Conservation (phyloP, 2,888 invertebrate species). For the Cheiracanthium punctorium region DNA sequence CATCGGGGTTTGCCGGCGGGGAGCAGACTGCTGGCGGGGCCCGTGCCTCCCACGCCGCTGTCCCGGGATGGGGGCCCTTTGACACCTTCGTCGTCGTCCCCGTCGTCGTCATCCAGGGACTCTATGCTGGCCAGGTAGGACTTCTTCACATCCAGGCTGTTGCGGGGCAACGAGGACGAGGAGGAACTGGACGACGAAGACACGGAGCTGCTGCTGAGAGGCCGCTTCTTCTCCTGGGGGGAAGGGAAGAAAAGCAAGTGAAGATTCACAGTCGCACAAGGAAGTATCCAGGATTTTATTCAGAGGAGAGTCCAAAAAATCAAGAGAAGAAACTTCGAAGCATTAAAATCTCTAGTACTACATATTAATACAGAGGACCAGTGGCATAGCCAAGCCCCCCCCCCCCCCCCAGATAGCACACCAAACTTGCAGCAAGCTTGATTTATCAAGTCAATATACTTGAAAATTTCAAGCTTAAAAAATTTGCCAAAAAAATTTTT, state of each 20-base stretch:
- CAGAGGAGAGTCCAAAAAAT: too few relatives aligned
- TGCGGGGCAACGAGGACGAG: conserved; percentile 71
- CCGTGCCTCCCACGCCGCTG: background rate
- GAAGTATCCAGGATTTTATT: too few relatives aligned
- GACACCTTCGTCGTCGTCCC: conserved; percentile 26
- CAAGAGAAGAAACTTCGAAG: too few relatives aligned
- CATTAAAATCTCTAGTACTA: too few relatives aligned
- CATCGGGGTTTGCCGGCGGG: conserved; percentile 25
- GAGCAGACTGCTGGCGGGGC: background rate
- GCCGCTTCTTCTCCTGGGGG: conserved; percentile 74
- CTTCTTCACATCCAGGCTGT: conserved; percentile 70
- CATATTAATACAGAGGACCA: too few relatives aligned
- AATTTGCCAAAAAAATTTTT: too few relatives aligned
- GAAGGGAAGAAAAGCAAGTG: background rate
- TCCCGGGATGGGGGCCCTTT: conserved; percentile 54
- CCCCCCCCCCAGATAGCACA: too few relatives aligned
- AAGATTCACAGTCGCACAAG: background rate
- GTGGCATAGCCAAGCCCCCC: too few relatives aligned
- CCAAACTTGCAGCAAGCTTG: too few relatives aligned
- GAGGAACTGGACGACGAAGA: conserved; percentile 75
- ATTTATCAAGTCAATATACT: too few relatives aligned
- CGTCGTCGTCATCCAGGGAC: conserved; percentile 84
- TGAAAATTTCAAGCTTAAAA: too few relatives aligned
- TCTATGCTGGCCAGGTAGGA: conserved; percentile 90
- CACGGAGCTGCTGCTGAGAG: conserved; percentile 76